phyloP scores from a whole-genome alignment of 2,113 vertebrate species.

The Podarcis cretensis region DNA sequence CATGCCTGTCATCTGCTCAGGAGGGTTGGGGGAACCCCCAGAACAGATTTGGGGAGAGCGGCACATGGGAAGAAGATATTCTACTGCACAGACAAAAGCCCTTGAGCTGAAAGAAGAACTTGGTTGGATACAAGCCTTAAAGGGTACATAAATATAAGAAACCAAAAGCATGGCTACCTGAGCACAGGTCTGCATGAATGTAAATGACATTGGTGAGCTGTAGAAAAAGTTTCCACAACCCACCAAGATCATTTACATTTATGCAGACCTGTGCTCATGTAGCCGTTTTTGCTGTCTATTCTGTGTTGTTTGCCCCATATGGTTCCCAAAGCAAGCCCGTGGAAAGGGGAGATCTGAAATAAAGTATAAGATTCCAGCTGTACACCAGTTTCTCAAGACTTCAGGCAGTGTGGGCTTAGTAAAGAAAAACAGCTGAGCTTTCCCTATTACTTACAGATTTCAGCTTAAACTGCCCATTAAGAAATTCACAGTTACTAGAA shows the following conservation, averaged over 20 bases:
- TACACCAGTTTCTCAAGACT: neutral
- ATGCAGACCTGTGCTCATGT: neutral
- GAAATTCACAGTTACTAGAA: neutral
- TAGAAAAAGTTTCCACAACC: neutral
- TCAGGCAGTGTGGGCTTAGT: neutral
- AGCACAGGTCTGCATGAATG: too few relatives aligned
- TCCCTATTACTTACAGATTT: neutral
- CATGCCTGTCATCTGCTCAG: too few relatives aligned
- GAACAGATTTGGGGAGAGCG: too few relatives aligned
- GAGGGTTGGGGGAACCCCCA: too few relatives aligned
- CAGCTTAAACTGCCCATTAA: neutral
- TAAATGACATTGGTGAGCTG: neutral
- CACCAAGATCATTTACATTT: neutral
- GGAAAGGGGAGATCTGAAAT: neutral
- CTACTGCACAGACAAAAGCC: too few relatives aligned
- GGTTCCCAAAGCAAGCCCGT: neutral
- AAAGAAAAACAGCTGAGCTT: neutral
- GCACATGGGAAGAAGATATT: too few relatives aligned
- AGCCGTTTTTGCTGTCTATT: neutral
- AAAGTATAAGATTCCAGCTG: neutral
- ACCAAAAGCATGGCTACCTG: too few relatives aligned
- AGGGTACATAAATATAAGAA: too few relatives aligned
- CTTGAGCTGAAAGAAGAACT: too few relatives aligned
- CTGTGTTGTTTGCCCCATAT: neutral
- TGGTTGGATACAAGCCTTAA: too few relatives aligned